phyloP scores from a whole-genome alignment of 1,140 invertebrate genomes.

The Sycophaga agraensis region DNA sequence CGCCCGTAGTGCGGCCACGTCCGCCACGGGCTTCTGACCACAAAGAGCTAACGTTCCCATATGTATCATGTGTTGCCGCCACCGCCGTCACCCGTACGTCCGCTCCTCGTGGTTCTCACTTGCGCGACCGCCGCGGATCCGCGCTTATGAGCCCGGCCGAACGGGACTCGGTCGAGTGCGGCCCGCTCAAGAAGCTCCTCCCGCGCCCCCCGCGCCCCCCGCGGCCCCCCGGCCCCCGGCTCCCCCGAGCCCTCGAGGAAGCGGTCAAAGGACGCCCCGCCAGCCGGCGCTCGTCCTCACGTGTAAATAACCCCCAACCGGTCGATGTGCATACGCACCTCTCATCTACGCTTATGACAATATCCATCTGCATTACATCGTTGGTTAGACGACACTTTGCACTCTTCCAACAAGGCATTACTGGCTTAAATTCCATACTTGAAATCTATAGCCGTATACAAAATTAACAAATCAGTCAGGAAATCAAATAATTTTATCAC shows the following conservation, averaged over 20 bases:
- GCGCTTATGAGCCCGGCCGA: too few relatives aligned
- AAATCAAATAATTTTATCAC: too few relatives aligned
- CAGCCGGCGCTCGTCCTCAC: neutral
- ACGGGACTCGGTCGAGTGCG: neutral
- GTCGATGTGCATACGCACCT: neutral
- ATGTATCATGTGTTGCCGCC: constrained; percentile 56
- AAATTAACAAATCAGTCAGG: too few relatives aligned
- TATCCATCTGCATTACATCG: too few relatives aligned
- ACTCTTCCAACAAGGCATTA: too few relatives aligned
- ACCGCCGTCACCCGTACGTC: constrained; percentile 34
- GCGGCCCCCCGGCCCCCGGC: neutral
- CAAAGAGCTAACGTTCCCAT: constrained; percentile 57
- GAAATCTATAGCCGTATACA: too few relatives aligned
- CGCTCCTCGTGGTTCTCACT: constrained; percentile 38
- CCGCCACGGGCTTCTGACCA: constrained; percentile 51
- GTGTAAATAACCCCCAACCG: neutral
- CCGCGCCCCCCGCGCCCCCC: neutral
- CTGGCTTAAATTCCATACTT: too few relatives aligned
- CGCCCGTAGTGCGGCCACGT: too few relatives aligned
- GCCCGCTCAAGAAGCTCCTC: neutral
- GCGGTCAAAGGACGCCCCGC: too few relatives aligned
- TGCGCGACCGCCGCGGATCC: too few relatives aligned
- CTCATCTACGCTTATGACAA: neutral
- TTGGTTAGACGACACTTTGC: too few relatives aligned
- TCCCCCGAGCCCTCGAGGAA: neutral